phyloP scores from a whole-genome alignment of 2,113 vertebrate species.

The Athene noctua region DNA sequence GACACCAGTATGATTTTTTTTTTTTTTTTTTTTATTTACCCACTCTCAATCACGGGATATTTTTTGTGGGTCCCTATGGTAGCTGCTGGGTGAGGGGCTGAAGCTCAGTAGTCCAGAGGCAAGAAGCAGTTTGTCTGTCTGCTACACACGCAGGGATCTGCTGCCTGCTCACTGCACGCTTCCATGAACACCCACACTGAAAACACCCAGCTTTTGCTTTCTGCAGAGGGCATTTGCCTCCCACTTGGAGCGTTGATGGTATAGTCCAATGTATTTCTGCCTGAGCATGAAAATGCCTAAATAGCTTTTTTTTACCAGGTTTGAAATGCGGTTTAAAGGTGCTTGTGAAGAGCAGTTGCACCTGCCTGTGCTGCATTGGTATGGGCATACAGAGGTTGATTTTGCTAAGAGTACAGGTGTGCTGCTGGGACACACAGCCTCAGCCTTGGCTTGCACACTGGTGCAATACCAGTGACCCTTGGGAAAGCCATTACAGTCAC shows the following conservation, averaged over 20 bases:
- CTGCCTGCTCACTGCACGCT: not conserved
- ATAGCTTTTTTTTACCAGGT: not conserved
- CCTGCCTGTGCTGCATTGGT: not conserved
- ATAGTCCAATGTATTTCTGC: not conserved
- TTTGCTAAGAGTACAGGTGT: not conserved
- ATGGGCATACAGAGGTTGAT: not conserved
- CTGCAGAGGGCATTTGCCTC: not conserved
- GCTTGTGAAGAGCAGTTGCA: not conserved
- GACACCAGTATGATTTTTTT: not conserved
- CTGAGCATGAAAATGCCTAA: not conserved
- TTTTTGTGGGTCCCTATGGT: not conserved
- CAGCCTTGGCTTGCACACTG: not conserved
- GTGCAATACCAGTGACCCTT: not conserved
- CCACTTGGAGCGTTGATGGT: not conserved
- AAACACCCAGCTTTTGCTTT: not conserved
- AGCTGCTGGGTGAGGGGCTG: not conserved
- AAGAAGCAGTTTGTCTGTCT: not conserved
- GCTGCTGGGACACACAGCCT: not conserved
- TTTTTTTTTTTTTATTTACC: no score
- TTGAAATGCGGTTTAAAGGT: not conserved
- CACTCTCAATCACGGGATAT: not conserved
- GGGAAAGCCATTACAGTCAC: not conserved
- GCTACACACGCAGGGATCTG: not conserved
- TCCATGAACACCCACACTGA: not conserved
- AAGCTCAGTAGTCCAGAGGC: not conserved